These are phyloP conservation scores for Gobius niger DNA, from an alignment of 2,113 vertebrate species.

Conservation along the genomic window DNA sequence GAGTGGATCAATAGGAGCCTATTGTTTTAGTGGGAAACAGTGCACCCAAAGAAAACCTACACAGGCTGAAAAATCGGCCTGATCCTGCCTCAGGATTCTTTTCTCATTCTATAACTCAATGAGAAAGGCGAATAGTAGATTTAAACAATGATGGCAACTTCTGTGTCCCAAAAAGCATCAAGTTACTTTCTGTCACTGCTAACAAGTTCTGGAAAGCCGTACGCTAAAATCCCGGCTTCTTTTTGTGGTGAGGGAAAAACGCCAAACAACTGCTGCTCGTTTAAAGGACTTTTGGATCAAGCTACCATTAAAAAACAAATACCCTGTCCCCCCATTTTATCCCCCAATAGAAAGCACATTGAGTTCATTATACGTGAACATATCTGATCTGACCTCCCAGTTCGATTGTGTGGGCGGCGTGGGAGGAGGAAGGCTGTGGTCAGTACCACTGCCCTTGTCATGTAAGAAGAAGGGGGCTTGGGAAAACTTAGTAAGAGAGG, in stretches of 20 bases:
- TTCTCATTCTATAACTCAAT: too few species aligned
- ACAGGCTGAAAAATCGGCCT: too few species aligned
- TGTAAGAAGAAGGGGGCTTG: conserved; percentile 37
- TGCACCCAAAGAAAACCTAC: too few species aligned
- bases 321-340: not conserved
- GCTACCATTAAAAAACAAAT: not conserved
- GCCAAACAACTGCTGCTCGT: conserved; percentile 29
- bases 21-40: too few species aligned
- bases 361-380: not conserved
- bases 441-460: conserved; percentile 24
- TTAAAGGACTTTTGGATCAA: conserved; percentile 17
- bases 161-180: not conserved
- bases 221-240: conserved; percentile 14
- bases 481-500: conserved; percentile 39
- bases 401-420: conserved; percentile 33
- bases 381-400: conserved; percentile 39
- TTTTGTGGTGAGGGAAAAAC: conserved; percentile 35
- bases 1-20: too few species aligned
- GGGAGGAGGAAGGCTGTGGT: conserved; percentile 35
- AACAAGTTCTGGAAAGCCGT: conserved; percentile 54
- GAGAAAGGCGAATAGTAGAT: too few species aligned
- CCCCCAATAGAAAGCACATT: not conserved
- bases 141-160: too few species aligned
- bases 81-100: too few species aligned
- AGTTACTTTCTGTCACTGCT: not conserved